Base-by-base conservation (phyloP, 2,888 invertebrate species). In the Tipula unca region DNA sequence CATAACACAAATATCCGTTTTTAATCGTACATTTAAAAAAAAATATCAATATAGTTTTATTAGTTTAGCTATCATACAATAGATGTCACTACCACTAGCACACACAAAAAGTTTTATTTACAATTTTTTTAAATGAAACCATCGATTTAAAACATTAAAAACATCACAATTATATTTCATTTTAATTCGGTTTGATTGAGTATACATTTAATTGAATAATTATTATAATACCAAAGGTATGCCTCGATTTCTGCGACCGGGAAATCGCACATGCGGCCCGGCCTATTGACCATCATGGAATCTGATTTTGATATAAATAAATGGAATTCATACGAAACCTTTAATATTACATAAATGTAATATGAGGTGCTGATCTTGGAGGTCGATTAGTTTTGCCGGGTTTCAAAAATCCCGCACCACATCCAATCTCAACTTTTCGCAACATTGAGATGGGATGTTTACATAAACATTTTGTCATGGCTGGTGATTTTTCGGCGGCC, bases 351-450 rank as follows among this genome's bases (percentile, higher is more conserved):
- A 89, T 88, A 88, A 90, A 90, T 85, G 89, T 89, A 85, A 90
- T 90, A 83, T 89, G 89, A 0, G 90, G 90, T 10, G 90, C 90
- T 3, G 90, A 90, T 35, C 90, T 89, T 32, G 90, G 90, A 86
- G 88, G 88, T 35, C 90, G 88, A 86, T 87, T 86, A 85, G 85
- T 85, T 90, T 86, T 6, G 88, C 89, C 86, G 89, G 90, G 14
- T 90, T 89, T 85, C 90, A 90, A 42, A 90, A 86, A 36, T 89
- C 88, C 85, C 89, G 85, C 25, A 29, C 85, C 86, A 14, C 84
- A 25, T 25, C 69, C 69, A 69, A 14, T 86, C 39, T 36, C 85
- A 32, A 85, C 82, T 35, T 32, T 85, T 85, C 25, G 86, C 87
- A 87, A 90, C 89, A 86, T 90, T 90, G 85, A 89, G 89, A 86